These are phyloP conservation scores for Pholis gunnellus DNA, from an alignment of 2,113 vertebrate genomes.

Conservation along the genomic window DNA sequence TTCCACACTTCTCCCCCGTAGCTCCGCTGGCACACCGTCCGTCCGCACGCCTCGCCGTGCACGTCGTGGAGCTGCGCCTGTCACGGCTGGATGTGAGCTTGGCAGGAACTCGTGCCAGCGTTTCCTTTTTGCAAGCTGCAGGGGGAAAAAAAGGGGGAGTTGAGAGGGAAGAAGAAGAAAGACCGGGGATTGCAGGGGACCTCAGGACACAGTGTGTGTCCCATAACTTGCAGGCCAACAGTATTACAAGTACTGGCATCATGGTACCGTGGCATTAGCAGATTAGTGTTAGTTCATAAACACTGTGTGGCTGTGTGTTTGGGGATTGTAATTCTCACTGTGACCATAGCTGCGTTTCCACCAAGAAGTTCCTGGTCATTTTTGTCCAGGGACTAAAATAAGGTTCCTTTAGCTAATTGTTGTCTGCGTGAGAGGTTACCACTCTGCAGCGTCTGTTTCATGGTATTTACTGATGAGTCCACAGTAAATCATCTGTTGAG, in stretches of 20 bases:
- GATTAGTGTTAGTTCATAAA: slow-evolving; percentile 43
- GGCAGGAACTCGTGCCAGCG: slow-evolving; percentile 50
- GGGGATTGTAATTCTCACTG: slow-evolving; percentile 19
- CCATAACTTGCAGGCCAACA: slow-evolving; percentile 31
- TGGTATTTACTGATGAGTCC: not conserved
- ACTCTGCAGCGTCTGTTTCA: not conserved
- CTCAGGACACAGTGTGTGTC: slow-evolving; percentile 22
- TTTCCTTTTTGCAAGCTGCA: slow-evolving; percentile 45
- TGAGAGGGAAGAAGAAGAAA: slow-evolving; percentile 33
- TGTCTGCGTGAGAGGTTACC: not conserved
- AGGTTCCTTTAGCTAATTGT: too few species aligned
- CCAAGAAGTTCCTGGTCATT: too few species aligned
- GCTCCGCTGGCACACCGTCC: not conserved
- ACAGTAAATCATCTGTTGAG: not conserved
- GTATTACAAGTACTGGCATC: slow-evolving; percentile 43
- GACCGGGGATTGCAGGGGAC: slow-evolving; percentile 34
- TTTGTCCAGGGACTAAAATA: too few species aligned
- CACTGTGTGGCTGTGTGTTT: slow-evolving; percentile 9
- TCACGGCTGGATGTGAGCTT: slow-evolving; percentile 67
- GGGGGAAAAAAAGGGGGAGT: not conserved
- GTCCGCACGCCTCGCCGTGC: slow-evolving; percentile 23
- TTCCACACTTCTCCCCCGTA: slow-evolving; percentile 11
- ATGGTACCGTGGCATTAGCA: slow-evolving; percentile 29
- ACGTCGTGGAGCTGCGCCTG: slow-evolving; percentile 45
- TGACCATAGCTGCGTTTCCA: not conserved